These are phyloP conservation scores for Tetranychus piercei DNA, from an alignment of 2,888 invertebrate genomes.

Conservation along the genomic window DNA sequence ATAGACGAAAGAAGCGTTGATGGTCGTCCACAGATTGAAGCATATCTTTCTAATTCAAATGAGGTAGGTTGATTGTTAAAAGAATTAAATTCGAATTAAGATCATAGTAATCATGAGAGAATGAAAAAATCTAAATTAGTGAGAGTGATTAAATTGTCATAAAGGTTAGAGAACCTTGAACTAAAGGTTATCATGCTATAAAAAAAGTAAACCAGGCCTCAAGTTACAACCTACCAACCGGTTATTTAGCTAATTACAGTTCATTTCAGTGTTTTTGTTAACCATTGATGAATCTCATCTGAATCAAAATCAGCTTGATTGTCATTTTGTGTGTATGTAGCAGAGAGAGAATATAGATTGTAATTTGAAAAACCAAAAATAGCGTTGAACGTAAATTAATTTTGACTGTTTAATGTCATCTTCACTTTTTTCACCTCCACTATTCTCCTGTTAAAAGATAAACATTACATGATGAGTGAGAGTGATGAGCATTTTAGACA, in stretches of 20 bases:
- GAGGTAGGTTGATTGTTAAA: background rate
- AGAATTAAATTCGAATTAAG: too few species aligned
- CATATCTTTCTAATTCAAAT: background rate
- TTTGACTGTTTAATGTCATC: background rate
- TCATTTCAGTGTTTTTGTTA: background rate
- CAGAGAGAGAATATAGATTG: background rate
- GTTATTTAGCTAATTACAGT: background rate
- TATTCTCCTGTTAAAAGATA: background rate
- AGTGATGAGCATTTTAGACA: background rate
- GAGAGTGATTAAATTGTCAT: background rate
- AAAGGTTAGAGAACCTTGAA: background rate
- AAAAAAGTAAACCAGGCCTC: background rate
- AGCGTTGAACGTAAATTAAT: background rate
- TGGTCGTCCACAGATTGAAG: background rate
- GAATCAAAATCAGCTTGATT: background rate
- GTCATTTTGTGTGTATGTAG: background rate
- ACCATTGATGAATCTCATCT: background rate
- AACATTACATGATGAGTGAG: background rate
- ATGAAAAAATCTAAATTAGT: background rate
- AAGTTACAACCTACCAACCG: background rate
- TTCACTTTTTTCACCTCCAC: background rate
- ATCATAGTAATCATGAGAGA: background rate
- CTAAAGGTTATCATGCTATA: background rate
- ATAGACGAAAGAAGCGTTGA: conserved; percentile 21
- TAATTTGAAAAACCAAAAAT: background rate